These are phyloP conservation scores for Melanerpes formicivorus DNA, from an alignment of 2,113 vertebrate genomes.

Conservation along the genomic window DNA sequence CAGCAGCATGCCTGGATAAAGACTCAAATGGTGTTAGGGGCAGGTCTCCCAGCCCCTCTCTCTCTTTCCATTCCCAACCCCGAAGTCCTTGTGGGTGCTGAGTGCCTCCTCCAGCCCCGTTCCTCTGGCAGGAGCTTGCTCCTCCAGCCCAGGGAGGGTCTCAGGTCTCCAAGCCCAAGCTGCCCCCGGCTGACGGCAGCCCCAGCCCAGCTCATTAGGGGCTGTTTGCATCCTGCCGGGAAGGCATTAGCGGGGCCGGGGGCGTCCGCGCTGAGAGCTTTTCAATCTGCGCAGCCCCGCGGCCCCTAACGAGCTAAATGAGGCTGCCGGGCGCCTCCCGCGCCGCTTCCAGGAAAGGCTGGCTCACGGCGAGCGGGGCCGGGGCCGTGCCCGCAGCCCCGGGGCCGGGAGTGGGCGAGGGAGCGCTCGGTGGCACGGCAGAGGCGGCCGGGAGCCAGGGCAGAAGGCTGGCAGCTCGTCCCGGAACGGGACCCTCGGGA, in stretches of 20 bases:
- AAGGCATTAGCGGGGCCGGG: constrained; percentile 42
- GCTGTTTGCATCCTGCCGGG: constrained; percentile 48
- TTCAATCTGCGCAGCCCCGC: constrained; percentile 39
- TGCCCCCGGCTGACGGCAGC: background rate
- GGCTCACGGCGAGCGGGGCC: background rate
- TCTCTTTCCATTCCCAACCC: background rate
- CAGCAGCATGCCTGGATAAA: background rate
- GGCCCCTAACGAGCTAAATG: constrained; percentile 54
- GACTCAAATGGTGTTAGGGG: no score
- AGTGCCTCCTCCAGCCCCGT: background rate
- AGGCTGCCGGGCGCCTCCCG: background rate
- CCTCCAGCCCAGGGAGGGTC: background rate
- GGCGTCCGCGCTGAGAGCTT: constrained; percentile 17
- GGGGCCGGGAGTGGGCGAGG: background rate
- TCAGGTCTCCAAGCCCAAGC: fast-evolving
- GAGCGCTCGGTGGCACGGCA: background rate
- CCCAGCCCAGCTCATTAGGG: constrained; percentile 6
- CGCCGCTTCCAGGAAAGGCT: constrained; percentile 55
- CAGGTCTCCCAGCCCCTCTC: background rate
- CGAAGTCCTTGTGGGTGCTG: fast-evolving
- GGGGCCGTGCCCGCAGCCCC: background rate
- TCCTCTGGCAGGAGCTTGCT: background rate
- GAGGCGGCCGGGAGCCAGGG: background rate
- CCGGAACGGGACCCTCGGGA: background rate
- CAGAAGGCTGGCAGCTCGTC: background rate